These are phyloP conservation scores for Patella vulgata DNA, from an alignment of 1,140 invertebrate species.

Conservation along the genomic window DNA sequence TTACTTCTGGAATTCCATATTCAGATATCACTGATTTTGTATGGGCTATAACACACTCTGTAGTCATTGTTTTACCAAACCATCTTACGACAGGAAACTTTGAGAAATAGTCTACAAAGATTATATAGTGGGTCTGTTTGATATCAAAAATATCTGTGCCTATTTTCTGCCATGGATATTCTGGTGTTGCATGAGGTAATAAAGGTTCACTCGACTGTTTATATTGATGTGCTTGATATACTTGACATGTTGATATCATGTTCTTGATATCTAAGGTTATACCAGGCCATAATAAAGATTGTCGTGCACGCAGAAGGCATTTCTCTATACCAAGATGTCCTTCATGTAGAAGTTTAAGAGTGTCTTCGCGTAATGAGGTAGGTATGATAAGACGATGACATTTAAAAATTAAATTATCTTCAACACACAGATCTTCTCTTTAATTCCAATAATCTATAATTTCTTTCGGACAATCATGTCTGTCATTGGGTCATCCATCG, in stretches of 20 bases:
- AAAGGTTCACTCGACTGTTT: slow-evolving; percentile 16
- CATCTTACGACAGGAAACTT: slow-evolving; percentile 6
- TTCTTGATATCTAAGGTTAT: slow-evolving; percentile 35
- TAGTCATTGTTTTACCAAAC: slow-evolving; percentile 7
- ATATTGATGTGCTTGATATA: slow-evolving; percentile 5
- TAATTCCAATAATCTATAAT: too few species aligned
- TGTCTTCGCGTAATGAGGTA: slow-evolving; percentile 35
- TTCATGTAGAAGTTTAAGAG: slow-evolving; percentile 52
- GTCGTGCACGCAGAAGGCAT: slow-evolving; percentile 18
- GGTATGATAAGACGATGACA: slow-evolving; percentile 46
- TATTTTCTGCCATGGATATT: slow-evolving; percentile 23
- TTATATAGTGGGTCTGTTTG: not conserved
- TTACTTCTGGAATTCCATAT: slow-evolving; percentile 21
- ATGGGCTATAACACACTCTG: slow-evolving; percentile 1
- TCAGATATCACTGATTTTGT: slow-evolving; percentile 15
- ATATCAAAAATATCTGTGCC: slow-evolving; percentile 16
- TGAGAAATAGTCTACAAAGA: slow-evolving; percentile 20
- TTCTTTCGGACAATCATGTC: too few species aligned
- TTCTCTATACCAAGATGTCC: slow-evolving; percentile 54
- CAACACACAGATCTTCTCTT: too few species aligned
- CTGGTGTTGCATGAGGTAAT: slow-evolving; percentile 4
- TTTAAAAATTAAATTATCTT: too few species aligned
- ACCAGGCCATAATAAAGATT: slow-evolving; percentile 35
- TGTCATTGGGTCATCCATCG: too few species aligned
- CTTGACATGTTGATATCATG: slow-evolving; percentile 9